Conservation (phyloP, 2,888 invertebrate species). For the Melieria crassipennis region DNA sequence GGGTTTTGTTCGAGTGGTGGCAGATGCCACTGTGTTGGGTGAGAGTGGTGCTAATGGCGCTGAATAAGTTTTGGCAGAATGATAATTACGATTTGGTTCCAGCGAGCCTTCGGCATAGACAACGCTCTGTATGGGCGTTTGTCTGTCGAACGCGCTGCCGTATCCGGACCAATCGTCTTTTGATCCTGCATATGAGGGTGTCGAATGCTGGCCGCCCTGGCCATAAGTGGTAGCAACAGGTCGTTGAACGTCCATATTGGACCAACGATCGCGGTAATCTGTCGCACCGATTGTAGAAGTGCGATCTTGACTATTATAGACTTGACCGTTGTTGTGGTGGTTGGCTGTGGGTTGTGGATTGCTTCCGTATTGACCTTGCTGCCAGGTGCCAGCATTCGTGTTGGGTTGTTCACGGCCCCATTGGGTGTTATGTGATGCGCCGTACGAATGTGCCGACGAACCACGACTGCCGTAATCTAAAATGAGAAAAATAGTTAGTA, state of each 20-base stretch:
- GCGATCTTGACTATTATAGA: background rate
- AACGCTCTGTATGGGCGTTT: conserved; percentile 49
- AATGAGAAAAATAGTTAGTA: background rate
- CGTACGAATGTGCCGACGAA: background rate
- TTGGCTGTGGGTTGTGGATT: background rate
- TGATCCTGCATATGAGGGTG: conserved; percentile 16
- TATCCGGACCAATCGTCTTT: conserved; percentile 46
- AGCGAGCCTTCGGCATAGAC: conserved; percentile 56
- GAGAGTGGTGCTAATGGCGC: conserved; percentile 56
- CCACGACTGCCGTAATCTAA: background rate
- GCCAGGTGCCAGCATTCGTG: background rate
- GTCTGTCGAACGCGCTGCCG: conserved; percentile 45
- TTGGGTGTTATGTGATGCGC: conserved; percentile 7
- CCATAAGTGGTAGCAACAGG: conserved; percentile 45
- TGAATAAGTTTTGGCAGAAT: conserved; percentile 43
- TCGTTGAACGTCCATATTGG: conserved; percentile 58
- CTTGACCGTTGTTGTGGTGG: background rate
- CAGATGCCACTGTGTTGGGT: conserved; percentile 23
- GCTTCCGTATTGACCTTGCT: background rate
- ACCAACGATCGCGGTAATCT: conserved; percentile 53
- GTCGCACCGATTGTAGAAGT: no score
- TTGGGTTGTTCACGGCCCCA: conserved; percentile 16
- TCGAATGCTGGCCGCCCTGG: conserved; percentile 4
- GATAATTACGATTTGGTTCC: conserved; percentile 60
- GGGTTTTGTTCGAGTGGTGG: conserved; percentile 21